These are phyloP conservation scores for Pelecanus crispus DNA, from an alignment of 2,113 vertebrate species.

Conservation along the genomic window DNA sequence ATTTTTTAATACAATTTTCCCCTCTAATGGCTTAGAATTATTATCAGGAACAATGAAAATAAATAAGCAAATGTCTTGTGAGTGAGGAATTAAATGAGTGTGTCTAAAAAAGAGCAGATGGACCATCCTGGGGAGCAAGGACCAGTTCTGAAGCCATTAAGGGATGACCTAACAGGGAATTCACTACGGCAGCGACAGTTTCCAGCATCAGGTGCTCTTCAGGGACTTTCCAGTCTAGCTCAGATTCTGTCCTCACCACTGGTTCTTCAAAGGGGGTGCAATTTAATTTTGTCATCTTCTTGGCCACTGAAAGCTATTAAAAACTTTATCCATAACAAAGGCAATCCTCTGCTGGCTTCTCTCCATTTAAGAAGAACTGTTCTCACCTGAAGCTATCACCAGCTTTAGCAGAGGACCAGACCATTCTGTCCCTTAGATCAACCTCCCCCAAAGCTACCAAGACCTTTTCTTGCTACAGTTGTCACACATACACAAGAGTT, in stretches of 20 bases:
- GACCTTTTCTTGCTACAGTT: neutral
- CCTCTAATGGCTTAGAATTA: constrained; percentile 81
- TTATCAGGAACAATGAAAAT: constrained; percentile 79
- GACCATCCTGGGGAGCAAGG: neutral
- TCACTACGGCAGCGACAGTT: neutral
- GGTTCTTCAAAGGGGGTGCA: neutral
- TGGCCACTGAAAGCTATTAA: neutral
- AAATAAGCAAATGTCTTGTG: constrained; percentile 73
- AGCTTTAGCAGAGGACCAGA: neutral
- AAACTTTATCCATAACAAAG: neutral
- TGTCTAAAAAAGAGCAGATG: constrained; percentile 34
- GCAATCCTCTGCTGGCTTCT: neutral
- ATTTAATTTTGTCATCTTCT: neutral
- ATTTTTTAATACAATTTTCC: constrained; percentile 82
- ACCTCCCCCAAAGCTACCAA: neutral
- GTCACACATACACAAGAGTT: neutral
- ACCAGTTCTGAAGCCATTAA: neutral
- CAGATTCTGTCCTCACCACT: neutral
- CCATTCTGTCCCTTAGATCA: neutral
- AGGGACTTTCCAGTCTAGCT: neutral
- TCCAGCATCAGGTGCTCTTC: neutral
- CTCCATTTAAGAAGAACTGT: neutral
- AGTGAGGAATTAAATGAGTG: constrained; percentile 69
- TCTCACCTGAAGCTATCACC: neutral
- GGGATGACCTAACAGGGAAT: neutral